Evolutionary conservation across 1,140 invertebrate species (phyloP), one percentile per base, ranked within the genome.

Genomic region (Caenorhabditis inopinata): DNA sequence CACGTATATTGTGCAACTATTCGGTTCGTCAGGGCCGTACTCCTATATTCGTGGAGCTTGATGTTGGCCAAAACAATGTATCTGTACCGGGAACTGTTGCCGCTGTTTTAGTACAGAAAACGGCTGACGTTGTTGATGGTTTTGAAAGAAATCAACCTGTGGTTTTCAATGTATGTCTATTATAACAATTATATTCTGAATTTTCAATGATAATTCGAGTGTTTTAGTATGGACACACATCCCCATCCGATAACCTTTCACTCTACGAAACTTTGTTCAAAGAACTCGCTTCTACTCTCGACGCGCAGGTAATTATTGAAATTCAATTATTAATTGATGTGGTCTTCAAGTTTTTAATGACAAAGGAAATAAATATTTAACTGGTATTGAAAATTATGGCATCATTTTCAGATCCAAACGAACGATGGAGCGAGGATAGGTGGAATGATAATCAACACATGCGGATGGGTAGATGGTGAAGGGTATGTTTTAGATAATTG

Each of bases 371-470:
- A 92, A 92, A 49, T 93, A 93, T 90, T 78, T 47, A 23, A 9
- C 78, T 76, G 5, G 53, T 47, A 18, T 51, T 51, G 47, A 32
- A 18, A 75, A 29, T 21, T 14, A 35, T 82, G 47, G 48, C 23
- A n/a, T 48, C 23, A 21, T 76, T 82, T 51, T 79, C 79, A 32
- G 74, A 35, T 76, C 21, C 18, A 82, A 83, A 21, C 23, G 32
- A 85, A 87, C 47, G 76, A 45, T 18, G 83, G 83, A 62, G 87
- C 85, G n/a, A 89, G 89, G 84, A 79, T 87, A 6, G 96, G 95
- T 32, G 97, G 97, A n/a, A 93, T 95, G 1, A 93, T 99, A 42
- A 96, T 99, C 73, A 99, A 99, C 88, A 99, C 97, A 0, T 96
- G 95, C 87, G 96, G 96, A 1, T 99, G 96, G 96, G 93, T 98